Evolutionary conservation across 2,797 vertebrate species (phyloP).

Genomic region (Halcyon chelicuti): DNA sequence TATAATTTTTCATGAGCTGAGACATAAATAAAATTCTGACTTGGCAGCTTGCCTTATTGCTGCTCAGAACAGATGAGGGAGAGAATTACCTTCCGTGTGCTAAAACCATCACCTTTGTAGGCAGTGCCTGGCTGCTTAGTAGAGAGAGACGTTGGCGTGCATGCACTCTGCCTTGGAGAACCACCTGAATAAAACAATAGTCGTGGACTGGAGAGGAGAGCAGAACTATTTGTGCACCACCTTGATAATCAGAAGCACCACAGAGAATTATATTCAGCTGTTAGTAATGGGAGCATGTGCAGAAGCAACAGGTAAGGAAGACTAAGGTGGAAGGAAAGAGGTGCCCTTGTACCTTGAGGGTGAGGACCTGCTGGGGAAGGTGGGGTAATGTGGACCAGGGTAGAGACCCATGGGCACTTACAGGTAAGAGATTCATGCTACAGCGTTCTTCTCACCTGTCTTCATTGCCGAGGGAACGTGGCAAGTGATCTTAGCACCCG

Average conservation of each 20-base stretch:
- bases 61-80: background rate
- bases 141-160: accelerated
- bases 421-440: background rate
- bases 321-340: background rate
- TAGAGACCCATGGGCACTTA: accelerated
- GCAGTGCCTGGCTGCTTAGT: background rate
- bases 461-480: accelerated
- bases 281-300: background rate
- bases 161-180: background rate
- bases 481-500: background rate
- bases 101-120: background rate
- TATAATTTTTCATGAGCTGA: background rate
- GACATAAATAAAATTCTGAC: background rate
- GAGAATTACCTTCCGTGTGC: background rate
- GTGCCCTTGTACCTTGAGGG: background rate
- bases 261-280: background rate
- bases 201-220: background rate
- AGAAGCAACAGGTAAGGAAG: background rate
- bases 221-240: background rate
- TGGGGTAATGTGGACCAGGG: background rate
- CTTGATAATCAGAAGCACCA: background rate
- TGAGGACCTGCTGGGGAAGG: background rate
- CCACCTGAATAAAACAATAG: background rate
- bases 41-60: background rate
- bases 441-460: background rate